Conservation (phyloP, 1,140 invertebrate species). For the Bombus turneri region DNA sequence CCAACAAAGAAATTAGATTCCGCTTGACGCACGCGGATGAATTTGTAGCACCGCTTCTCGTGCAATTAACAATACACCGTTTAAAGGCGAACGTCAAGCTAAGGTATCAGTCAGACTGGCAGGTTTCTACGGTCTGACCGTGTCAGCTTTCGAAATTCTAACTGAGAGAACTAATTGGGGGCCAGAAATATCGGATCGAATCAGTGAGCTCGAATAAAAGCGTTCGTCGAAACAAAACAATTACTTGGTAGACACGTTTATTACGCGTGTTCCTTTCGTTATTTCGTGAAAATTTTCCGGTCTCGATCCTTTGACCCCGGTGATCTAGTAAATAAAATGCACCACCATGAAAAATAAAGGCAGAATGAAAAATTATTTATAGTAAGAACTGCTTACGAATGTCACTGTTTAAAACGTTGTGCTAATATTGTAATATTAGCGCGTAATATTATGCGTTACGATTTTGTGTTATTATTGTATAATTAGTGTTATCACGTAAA, state of each 20-base stretch:
- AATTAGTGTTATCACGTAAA: neutral
- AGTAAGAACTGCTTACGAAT: neutral
- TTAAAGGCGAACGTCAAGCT: neutral
- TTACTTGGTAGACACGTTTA: neutral
- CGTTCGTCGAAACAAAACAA: slow-evolving; percentile 20
- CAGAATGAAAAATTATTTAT: neutral
- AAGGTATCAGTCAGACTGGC: slow-evolving; percentile 4
- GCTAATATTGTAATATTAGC: too few species aligned
- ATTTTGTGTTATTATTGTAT: neutral
- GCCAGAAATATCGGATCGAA: slow-evolving; percentile 4
- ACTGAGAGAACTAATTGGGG: slow-evolving; percentile 11
- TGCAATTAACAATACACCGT: neutral
- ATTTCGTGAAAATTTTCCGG: neutral
- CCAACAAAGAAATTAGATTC: neutral
- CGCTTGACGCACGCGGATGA: neutral
- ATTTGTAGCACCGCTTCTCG: neutral
- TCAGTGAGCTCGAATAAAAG: slow-evolving; percentile 9
- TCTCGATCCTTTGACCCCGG: neutral
- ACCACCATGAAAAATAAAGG: neutral
- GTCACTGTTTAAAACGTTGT: neutral
- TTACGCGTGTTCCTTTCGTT: neutral
- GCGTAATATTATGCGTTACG: neutral
- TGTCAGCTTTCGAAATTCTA: slow-evolving; percentile 9
- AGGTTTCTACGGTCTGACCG: neutral
- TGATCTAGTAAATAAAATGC: neutral